Base-by-base conservation (phyloP, 2,797 vertebrate species). In the Cynopterus sphinx region DNA sequence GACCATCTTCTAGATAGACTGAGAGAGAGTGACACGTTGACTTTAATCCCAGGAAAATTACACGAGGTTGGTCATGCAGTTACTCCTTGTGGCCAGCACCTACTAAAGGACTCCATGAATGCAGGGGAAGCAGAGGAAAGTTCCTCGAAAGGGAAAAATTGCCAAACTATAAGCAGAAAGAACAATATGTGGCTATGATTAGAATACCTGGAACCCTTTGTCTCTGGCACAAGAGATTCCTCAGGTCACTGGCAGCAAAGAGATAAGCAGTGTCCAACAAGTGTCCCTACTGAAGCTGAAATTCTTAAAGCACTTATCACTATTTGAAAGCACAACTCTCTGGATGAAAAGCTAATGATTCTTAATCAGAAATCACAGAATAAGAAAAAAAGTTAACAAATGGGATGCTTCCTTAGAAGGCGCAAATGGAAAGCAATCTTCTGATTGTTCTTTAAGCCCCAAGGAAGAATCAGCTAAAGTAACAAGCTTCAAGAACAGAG, bases 291-390 rank as follows among this genome's bases (percentile, higher is more conserved):
- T 33, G 3, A 99, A 98, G 99, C 99, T 97, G 99, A 99, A 98
- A 99, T 99, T 97, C 99, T 99, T 95, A 99, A 99, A 98, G 99
- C 99, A 90, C 99, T 99, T 8, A 99, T 99, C 99, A 99, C 95
- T 98, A 99, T 99, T 8, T 39, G 79, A 73, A 73, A 87, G 9
- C 68, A 87, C 1, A 36, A n/a, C 49, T 31, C 67, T 97, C 99
- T 99, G 87, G 99, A 99, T 94, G 99, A 99, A 98, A 99, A 99
- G 99, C 93, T 99, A 98, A 98, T 98, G 81, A 99, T 99, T 97
- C 97, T 99, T 96, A 99, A 99, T 49, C 49, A 98, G 99, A 99
- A 96, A 49, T 49, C 15, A 16, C 99, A 99, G 98, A 99, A 96
- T 98, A 98, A 99, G 98, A 98, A 99, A 99, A 98, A 99, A 98